Evolutionary conservation across 2,797 vertebrate genomes (phyloP).

Genomic region (Odontamblyopus lacepedii): DNA sequence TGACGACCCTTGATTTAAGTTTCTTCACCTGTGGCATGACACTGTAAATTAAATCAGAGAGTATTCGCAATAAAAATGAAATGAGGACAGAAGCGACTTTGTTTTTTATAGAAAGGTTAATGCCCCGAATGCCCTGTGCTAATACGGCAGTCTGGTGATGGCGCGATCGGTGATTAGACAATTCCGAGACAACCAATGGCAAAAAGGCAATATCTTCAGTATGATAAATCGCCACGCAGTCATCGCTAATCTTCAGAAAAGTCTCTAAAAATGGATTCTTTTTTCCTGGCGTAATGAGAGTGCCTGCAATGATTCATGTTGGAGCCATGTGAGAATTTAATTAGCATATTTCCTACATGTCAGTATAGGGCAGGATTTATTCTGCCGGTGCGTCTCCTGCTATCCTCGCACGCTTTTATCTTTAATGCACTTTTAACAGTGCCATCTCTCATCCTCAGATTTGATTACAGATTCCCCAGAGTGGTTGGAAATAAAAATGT

Average conservation of each 20-base stretch:
- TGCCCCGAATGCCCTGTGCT: slow-evolving; percentile 27
- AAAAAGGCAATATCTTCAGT: slow-evolving; percentile 36
- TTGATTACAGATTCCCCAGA: slow-evolving; percentile 14
- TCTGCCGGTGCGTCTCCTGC: too few relatives aligned
- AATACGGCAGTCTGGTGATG: slow-evolving; percentile 36
- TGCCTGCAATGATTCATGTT: slow-evolving; percentile 73
- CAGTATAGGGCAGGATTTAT: slow-evolving; percentile 3
- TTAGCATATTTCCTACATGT: slow-evolving; percentile 56
- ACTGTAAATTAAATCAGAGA: neutral
- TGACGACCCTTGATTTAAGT: neutral
- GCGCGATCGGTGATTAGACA: slow-evolving; percentile 26
- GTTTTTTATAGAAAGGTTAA: slow-evolving; percentile 18
- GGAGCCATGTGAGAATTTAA: slow-evolving; percentile 54
- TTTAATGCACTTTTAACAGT: slow-evolving; percentile 53
- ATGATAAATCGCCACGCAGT: slow-evolving; percentile 45
- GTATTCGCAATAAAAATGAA: neutral
- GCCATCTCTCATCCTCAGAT: slow-evolving; percentile 21
- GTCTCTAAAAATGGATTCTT: slow-evolving; percentile 66
- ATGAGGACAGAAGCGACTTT: slow-evolving; percentile 4
- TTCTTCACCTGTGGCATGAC: slow-evolving; percentile 1
- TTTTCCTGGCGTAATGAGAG: slow-evolving; percentile 66
- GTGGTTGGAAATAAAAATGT: neutral
- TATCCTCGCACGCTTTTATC: slow-evolving; percentile 45
- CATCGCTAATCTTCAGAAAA: slow-evolving; percentile 33
- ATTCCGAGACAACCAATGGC: slow-evolving; percentile 27